Evolutionary conservation across 2,888 invertebrate species (phyloP), one percentile per base, ranked within the genome.

Genomic region (Drosophila quinaria): DNA sequence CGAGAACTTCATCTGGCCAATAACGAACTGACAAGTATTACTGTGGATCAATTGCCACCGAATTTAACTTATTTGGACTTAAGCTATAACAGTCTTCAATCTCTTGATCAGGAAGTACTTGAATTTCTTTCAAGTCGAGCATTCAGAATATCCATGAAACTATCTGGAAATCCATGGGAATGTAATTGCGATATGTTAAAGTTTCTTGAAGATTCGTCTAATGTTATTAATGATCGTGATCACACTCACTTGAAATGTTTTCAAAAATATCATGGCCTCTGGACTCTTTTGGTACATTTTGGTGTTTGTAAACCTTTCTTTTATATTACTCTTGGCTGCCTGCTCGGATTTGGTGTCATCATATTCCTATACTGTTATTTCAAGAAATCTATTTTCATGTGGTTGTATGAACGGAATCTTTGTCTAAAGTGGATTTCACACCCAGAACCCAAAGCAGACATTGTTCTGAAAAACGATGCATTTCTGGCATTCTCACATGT

Each of bases 401-500:
- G 74, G 64, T 37, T 74, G 19, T 74, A 70, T 19, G 65, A 74
- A 13, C 51, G 60, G 8, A 64, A 61, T 39, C 13, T 70, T 10
- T 74, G 60, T 9, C n/a, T 74, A 1, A 56, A 59, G 2, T 47
- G 55, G n/a, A 56, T 60, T 17, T 37, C 49, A 5, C n/a, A 33
- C 2, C 33, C 49, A 11, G 74, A 74, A n/a, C 39, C 47, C 0
- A 74, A 74, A 10, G 33, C 47, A 33, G 19, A 3, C 0, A 49
- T 52, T 19, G 25, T 0, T 2, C n/a, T 33, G 15, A 49, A 11
- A 11, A 59, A 47, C 33, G 69, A 74, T 11, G 73, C 56, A 31
- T 74, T 74, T 6, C 64, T 74, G 9, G 59, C 70, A 17, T 74
- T 54, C n/a, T 62, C 55, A 6, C 73, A 74, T 49, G 39, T 55